Percentiles rank a stretch among this genome's conserved stretches.
Evolutionary conservation across 2,797 vertebrate species (phyloP).

Genomic region (Pelochelys cantorii): DNA sequence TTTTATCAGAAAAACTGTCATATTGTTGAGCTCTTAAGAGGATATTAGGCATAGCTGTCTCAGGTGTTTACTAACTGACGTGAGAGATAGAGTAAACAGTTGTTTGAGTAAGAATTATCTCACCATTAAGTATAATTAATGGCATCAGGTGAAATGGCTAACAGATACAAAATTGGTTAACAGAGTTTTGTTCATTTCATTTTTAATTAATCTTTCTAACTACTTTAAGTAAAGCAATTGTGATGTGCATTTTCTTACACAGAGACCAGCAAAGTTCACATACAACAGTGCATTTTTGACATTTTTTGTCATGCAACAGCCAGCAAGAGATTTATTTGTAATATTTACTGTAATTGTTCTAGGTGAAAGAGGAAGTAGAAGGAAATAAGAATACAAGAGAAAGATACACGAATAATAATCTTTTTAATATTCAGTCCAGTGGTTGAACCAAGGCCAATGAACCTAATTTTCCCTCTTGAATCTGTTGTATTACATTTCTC

Average conservation of each 20-base stretch:
- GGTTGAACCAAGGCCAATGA: not conserved
- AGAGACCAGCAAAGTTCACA: not conserved
- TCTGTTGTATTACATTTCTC: not conserved
- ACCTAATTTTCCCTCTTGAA: not conserved
- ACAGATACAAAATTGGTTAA: not conserved
- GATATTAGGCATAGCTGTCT: not conserved
- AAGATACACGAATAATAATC: not conserved
- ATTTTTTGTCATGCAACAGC: not conserved
- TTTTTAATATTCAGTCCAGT: not conserved
- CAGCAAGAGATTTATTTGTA: not conserved
- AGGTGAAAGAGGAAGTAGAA: not conserved
- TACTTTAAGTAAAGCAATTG: not conserved
- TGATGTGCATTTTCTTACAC: not conserved
- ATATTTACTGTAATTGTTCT: not conserved
- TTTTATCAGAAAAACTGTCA: not conserved
- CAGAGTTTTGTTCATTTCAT: not conserved
- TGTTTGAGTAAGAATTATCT: no score
- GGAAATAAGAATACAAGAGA: not conserved
- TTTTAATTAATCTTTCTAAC: not conserved
- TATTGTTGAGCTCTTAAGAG: not conserved
- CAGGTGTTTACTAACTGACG: not conserved
- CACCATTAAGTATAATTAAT: not conserved
- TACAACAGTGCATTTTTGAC: not conserved
- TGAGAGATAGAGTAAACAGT: not conserved
- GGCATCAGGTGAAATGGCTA: not conserved